These are phyloP conservation scores for Sebastes oblongus DNA, from an alignment of 2,797 vertebrate genomes.

Conservation along the genomic window DNA sequence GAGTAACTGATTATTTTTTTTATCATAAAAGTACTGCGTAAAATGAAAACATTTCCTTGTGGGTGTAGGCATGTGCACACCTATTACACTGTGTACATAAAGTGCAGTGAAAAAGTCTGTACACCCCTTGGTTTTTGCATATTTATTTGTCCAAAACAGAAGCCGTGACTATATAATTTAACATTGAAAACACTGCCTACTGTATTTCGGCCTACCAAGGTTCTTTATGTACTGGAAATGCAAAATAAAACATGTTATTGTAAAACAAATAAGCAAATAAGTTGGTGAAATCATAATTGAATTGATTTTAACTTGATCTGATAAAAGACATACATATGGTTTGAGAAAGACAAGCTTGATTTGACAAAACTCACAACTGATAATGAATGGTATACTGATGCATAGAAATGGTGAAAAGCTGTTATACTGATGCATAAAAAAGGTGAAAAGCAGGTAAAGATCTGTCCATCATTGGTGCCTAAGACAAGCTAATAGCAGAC, in stretches of 20 bases:
- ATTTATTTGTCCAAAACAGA: background rate
- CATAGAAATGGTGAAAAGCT: conserved; percentile 4
- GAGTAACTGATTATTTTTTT: background rate
- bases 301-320: background rate
- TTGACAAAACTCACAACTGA: conserved; percentile 1
- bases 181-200: background rate
- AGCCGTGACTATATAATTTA: background rate
- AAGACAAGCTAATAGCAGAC: background rate
- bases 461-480: background rate
- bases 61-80: background rate
- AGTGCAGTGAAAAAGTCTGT: conserved; percentile 19
- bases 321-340: background rate
- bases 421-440: background rate
- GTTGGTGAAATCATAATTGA: background rate
- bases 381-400: background rate
- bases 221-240: background rate
- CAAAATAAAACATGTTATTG: background rate
- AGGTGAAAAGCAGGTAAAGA: background rate
- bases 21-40: background rate
- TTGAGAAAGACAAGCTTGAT: conserved; percentile 6
- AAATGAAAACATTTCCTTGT: background rate
- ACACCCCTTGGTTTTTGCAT: conserved; percentile 15
- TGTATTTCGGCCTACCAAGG: background rate
- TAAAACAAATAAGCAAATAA: background rate
- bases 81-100: background rate